Evolutionary conservation across 2,797 vertebrate genomes (phyloP).

Genomic region (Urosaurus nigricauda): DNA sequence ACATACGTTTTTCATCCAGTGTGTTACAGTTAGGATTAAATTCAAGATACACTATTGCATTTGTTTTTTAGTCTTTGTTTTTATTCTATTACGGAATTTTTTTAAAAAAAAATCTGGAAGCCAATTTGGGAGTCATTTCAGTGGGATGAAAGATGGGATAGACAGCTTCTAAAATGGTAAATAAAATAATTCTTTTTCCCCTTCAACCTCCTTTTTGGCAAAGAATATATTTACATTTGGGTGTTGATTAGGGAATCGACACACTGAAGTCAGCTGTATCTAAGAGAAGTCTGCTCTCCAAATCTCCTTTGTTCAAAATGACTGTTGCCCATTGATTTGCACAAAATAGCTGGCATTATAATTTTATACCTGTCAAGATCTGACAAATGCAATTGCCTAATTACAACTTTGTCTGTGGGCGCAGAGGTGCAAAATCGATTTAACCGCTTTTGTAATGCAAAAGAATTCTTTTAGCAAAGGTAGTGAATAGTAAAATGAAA

Average conservation of each 20-base stretch:
- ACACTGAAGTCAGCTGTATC: slow-evolving; percentile 44
- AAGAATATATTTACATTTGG: slow-evolving; percentile 41
- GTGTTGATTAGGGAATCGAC: slow-evolving; percentile 4
- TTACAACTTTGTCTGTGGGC: slow-evolving; percentile 71
- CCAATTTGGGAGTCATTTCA: neutral
- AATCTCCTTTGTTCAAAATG: slow-evolving; percentile 56
- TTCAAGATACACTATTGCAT: neutral
- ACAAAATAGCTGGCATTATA: slow-evolving; percentile 71
- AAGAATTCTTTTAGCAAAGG: slow-evolving; percentile 45
- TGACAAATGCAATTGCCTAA: slow-evolving; percentile 67
- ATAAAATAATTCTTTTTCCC: slow-evolving; percentile 3
- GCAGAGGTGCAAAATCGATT: slow-evolving; percentile 75
- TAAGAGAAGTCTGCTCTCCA: slow-evolving; percentile 44
- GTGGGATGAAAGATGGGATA: neutral
- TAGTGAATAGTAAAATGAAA: slow-evolving; percentile 57
- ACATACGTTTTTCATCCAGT: too few species aligned
- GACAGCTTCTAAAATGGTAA: slow-evolving; percentile 9
- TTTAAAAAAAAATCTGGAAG: neutral
- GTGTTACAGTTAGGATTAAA: too few species aligned
- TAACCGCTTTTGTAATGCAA: slow-evolving; percentile 61
- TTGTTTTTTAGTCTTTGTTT: neutral
- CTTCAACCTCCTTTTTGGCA: slow-evolving; percentile 38
- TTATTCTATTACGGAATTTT: neutral
- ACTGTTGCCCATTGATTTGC: slow-evolving; percentile 57
- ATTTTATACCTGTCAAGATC: slow-evolving; percentile 77